phyloP scores from a whole-genome alignment of 2,113 vertebrate genomes.

The Aspidoscelis tigris region DNA sequence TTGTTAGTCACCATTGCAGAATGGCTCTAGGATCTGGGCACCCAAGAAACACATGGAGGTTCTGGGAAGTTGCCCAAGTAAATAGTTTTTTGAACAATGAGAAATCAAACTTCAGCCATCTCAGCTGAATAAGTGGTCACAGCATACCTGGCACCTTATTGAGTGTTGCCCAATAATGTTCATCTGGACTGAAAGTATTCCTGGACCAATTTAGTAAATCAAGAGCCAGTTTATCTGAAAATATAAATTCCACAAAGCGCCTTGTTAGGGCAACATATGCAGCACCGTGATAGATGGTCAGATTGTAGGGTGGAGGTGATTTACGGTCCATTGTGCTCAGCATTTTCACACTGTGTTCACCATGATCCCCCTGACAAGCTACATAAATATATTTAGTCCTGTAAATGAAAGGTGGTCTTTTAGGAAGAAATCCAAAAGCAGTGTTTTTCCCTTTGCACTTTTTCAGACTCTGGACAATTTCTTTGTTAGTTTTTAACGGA shows the following conservation, averaged over 20 bases:
- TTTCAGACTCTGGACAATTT: constrained; percentile 69
- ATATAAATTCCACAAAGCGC: constrained; percentile 68
- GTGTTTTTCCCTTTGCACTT: constrained; percentile 68
- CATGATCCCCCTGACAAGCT: constrained; percentile 29
- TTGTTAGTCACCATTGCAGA: no score
- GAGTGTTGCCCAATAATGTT: constrained; percentile 79
- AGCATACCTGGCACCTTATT: constrained; percentile 73
- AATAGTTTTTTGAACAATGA: not conserved
- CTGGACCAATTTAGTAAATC: constrained; percentile 73
- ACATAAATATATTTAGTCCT: constrained; percentile 64
- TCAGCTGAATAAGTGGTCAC: not conserved
- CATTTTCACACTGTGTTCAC: constrained; percentile 25
- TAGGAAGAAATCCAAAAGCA: constrained; percentile 68
- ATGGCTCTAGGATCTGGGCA: no score
- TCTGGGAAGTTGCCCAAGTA: not conserved
- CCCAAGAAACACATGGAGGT: no score
- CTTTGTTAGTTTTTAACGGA: constrained; percentile 74
- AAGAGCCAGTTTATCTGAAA: constrained; percentile 63
- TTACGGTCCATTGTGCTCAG: constrained; percentile 49
- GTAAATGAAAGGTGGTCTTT: not conserved
- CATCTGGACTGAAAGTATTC: constrained; percentile 76
- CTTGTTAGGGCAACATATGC: constrained; percentile 74
- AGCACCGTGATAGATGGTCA: constrained; percentile 76
- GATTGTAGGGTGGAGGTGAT: constrained; percentile 64
- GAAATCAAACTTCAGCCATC: not conserved